Base-by-base conservation (phyloP, 2,888 invertebrate species). In the Argynnis bischoffii region DNA sequence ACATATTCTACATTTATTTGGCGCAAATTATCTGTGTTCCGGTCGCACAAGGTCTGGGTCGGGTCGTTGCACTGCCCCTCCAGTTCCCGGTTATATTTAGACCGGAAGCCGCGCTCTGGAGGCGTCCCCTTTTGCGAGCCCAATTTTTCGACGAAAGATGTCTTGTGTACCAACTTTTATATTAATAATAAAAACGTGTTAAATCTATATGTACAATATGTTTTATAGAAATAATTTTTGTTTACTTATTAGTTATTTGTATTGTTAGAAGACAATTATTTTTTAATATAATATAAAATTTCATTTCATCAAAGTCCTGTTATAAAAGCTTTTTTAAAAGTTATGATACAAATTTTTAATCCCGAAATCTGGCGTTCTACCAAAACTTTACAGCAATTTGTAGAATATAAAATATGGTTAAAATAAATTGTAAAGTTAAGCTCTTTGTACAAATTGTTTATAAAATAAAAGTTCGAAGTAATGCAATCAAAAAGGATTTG, bases 11-110 rank as follows among this genome's bases (percentile, higher is more conserved):
- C 55, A 51, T 57, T 54, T 66, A 26, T 66, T 66, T 66, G 59
- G 59, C 47, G 55, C 57, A 48, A 63, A 69, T 67, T 56, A 67
- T 66, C 59, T 63, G 54, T 68, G 83, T 86, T 88, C 86, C 88
- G 85, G 86, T 80, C 81, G 81, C 78, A 78, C 87, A 87, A 89
- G 90, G 90, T 89, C 89, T 89, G 88, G 88, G 87, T 85, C 80
- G 84, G 89, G 89, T 90, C 87, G 85, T 71, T 75, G 76, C 74
- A 70, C 79, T 70, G 74, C 80, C 75, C 78, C 74, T 72, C 79
- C 73, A 57, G 63, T 69, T 60, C 71, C 83, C 81, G 81, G 80
- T 86, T 90, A 89, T 89, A 90, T 89, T 88, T 90, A 90, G 89
- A 85, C 86, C 84, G 88, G 86, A 87, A 85, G 83, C 84, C 84